Conservation (phyloP, 2,888 invertebrate genomes). For the Pseudolycoriella hygida region DNA sequence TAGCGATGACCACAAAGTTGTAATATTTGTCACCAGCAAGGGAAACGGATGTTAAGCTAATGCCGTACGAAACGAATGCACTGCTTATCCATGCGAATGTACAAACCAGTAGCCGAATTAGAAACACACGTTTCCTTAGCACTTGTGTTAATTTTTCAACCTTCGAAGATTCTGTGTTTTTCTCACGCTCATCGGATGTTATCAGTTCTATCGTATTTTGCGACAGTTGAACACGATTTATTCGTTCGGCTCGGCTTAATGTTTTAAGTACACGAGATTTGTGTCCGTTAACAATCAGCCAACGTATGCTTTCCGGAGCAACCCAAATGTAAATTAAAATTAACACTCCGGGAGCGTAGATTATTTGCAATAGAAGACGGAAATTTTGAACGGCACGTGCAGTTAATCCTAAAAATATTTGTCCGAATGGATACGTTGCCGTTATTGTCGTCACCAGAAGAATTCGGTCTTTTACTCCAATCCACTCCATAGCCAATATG, state of each 20-base stretch:
- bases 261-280: conserved; percentile 4
- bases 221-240: neutral
- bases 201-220: neutral
- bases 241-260: neutral
- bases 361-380: conserved; percentile 38
- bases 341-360: conserved; percentile 44
- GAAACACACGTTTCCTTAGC: neutral
- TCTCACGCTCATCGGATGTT: neutral
- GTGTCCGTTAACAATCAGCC: conserved; percentile 43
- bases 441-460: conserved; percentile 45
- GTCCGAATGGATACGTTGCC: conserved; percentile 45
- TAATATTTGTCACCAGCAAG: conserved; percentile 47
- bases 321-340: conserved; percentile 43
- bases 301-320: conserved; percentile 46
- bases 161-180: neutral
- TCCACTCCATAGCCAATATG: conserved; percentile 54
- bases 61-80: conserved; percentile 54
- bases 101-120: conserved; percentile 28
- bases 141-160: neutral
- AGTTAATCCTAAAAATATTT: conserved; percentile 38
- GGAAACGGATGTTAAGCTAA: conserved; percentile 51
- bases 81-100: conserved; percentile 55
- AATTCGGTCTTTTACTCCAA: conserved; percentile 47
- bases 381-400: conserved; percentile 46
- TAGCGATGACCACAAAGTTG: conserved; percentile 37